Evolutionary conservation across 2,797 vertebrate genomes (phyloP), one percentile per base, ranked within the genome.

Genomic region (Trematomus bernacchii): DNA sequence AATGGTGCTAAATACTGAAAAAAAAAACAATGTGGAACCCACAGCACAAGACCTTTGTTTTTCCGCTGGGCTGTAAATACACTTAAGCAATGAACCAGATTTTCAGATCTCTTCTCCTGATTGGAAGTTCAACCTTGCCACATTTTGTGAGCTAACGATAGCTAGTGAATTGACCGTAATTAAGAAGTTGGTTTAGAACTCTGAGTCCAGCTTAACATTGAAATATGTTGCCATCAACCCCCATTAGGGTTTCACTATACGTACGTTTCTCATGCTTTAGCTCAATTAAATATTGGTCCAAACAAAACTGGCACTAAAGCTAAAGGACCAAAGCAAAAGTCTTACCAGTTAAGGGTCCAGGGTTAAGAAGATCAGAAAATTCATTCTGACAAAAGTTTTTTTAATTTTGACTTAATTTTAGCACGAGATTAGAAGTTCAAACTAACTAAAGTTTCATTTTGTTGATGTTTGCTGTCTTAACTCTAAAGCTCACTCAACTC

Each of bases 401-500:
- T 33, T 18, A n/a, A n/a, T n/a, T 67, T 21, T 54, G 16, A 27
- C 40, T 66, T 44, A 7, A 27, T 27, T 44, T 30, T 43, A 42
- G 61, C 10, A 68, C 19, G 12, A 37, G 27, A 55, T 19, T 18
- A 43, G 37, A 54, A 44, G n/a, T 18, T 15, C 21, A 14, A 37
- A 50, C 10, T 10, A 43, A 54, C 12, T 52, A 44, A 46, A 16
- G 23, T 72, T 51, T 37, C 6, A 1, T 48, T 57, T 27, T 52
- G 33, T 23, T 52, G 57, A 15, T 46, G 58, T 62, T 53, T 73
- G n/a, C 9, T 21, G 51, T 57, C 40, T 52, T 8, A 23, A 43
- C 37, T 42, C 4, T 64, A 19, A 30, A 57, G 46, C 37, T 53
- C 16, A 46, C 42, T 46, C 19, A 73, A 43, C 9, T 14, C 1